Base-by-base conservation (phyloP, 1,140 invertebrate genomes). In the Orchesella cincta region DNA sequence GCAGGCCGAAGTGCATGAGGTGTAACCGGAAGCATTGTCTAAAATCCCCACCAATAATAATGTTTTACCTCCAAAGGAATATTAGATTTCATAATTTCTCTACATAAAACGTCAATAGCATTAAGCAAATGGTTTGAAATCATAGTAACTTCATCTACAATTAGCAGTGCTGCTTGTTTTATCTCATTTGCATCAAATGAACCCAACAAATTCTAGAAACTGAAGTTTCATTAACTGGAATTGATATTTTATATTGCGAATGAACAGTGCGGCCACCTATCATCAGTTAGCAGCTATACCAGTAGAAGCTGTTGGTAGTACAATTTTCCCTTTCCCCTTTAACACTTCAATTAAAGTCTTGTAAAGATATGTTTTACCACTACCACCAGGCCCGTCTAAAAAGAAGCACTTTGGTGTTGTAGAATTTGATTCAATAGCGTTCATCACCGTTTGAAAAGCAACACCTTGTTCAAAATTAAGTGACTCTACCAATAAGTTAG, bases 11-110 rank as follows among this genome's bases (percentile, higher is more conserved):
- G 87, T 78, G 81, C 84, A 82, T 83, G 81, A 54, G 81, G 78
- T 29, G 87, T 84, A 5, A 88, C 84, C 0, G 87, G 86, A 31
- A 88, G 78, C 83, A 88, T 83, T 89, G 86, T 64, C 86, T 76
- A 81, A 88, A 89, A 83, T 89, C 86, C 51, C 87, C 87, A 1
- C 80, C 80, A 52, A 20, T 1, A 79, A 18, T 5, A 81, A 16
- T n/a, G 74, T 51, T 75, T 77, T 80, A 3, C 73, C 73, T 16
- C 79, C 79, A 74, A 80, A 85, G 80, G 81, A 31, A 62, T 36
- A 16, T 54, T 2, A 62, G 39, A 51, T 80, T 39, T 85, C 67
- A 82, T 86, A 82, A 86, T 70, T 84, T 87, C 82, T 80, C 82
- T 74, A 62, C 85, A 79, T 51, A 83, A 80, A 64, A 82, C n/a